These are phyloP conservation scores for Gibbula magus DNA, from an alignment of 2,888 invertebrate species.

Conservation along the genomic window DNA sequence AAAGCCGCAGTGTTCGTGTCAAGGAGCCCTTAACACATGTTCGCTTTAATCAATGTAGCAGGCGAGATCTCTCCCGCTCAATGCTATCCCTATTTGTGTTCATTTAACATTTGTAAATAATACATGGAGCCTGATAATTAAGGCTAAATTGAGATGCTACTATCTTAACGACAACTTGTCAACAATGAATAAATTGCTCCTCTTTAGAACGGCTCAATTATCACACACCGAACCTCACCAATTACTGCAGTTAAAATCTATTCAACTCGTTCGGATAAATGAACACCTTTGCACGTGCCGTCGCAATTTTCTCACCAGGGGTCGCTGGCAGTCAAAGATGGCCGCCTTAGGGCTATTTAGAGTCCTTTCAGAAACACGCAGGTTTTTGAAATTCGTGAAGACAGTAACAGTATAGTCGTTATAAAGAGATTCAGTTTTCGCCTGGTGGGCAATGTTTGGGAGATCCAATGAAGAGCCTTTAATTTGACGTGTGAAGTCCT, in stretches of 20 bases:
- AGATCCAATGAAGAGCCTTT: not conserved
- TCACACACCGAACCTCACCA: not conserved
- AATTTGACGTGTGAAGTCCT: not conserved
- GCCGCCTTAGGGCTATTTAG: not conserved
- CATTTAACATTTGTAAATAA: conserved; percentile 23
- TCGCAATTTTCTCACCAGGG: not conserved
- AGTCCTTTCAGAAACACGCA: not conserved
- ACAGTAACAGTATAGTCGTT: not conserved
- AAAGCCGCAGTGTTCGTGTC: not conserved
- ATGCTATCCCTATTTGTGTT: conserved; percentile 21
- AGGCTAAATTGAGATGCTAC: conserved; percentile 6
- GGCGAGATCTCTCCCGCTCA: not conserved
- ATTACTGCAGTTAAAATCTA: conserved; percentile 3
- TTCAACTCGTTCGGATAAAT: not conserved
- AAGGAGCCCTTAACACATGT: not conserved
- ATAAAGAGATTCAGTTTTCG: not conserved
- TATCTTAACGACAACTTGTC: conserved; percentile 14
- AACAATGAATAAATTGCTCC: conserved; percentile 19
- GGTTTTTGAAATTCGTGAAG: not conserved
- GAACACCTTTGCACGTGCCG: conserved; percentile 20
- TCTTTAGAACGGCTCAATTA: conserved; percentile 13
- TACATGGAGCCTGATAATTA: conserved; percentile 14
- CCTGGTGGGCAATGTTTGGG: not conserved
- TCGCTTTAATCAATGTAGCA: not conserved
- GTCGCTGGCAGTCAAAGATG: not conserved